A percentile compares a stretch with the other conserved stretches of the same genome.
These are phyloP conservation scores for Nyctalus aviator DNA, from an alignment of 2,797 vertebrate species.

Conservation along the genomic window DNA sequence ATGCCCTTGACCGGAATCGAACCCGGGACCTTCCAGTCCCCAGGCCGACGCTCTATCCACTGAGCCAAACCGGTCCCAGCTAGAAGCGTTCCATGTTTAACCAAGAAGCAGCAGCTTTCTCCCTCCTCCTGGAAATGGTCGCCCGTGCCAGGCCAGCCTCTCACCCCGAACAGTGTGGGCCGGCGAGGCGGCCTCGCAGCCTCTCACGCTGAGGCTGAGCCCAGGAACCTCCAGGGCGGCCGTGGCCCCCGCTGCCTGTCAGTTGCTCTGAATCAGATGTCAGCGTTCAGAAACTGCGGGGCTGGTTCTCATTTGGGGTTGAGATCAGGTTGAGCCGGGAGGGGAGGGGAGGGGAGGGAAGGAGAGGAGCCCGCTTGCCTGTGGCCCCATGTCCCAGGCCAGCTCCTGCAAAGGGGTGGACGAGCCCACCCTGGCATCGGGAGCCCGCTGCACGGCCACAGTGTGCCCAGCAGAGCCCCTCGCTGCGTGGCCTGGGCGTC, in stretches of 20 bases:
- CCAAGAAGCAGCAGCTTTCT: no score
- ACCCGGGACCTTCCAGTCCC: no score
- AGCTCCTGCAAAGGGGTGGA: background rate
- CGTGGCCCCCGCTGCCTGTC: accelerated
- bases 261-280: background rate
- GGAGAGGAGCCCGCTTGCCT: background rate
- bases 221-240: background rate
- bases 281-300: accelerated
- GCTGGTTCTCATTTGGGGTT: background rate
- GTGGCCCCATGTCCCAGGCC: background rate
- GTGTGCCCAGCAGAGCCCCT: background rate
- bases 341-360: no score
- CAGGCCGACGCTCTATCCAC: no score
- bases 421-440: background rate
- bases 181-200: background rate
- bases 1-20: no score
- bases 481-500: background rate
- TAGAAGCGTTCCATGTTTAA: no score
- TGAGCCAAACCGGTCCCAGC: no score
- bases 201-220: background rate
- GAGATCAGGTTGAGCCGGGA: background rate
- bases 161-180: background rate
- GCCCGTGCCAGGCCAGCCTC: background rate
- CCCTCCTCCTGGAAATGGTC: no score
- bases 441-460: no score